phyloP scores from a whole-genome alignment of 2,113 vertebrate genomes.

The Platichthys flesus region DNA sequence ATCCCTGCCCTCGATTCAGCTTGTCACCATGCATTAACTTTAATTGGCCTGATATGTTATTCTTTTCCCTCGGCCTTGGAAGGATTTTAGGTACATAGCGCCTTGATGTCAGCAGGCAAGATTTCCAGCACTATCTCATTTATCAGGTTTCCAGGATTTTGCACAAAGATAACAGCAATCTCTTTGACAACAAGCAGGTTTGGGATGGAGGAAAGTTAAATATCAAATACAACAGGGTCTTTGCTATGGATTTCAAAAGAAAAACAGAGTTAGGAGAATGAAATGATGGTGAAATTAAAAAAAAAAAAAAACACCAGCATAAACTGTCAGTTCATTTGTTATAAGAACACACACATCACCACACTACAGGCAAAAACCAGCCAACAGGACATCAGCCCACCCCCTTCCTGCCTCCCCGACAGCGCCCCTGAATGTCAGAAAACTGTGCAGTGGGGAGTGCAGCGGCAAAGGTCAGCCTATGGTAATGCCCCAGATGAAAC shows the following conservation, averaged over 20 bases:
- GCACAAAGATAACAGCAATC: slow-evolving; percentile 66
- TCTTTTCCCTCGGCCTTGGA: slow-evolving; percentile 74
- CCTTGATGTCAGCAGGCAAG: slow-evolving; percentile 71
- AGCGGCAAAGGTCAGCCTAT: slow-evolving; percentile 81
- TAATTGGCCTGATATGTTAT: slow-evolving; percentile 83
- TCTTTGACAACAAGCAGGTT: slow-evolving; percentile 66
- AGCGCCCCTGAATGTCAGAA: slow-evolving; percentile 79
- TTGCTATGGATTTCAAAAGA: slow-evolving; percentile 27
- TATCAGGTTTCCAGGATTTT: slow-evolving; percentile 68
- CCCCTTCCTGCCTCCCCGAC: slow-evolving; percentile 59
- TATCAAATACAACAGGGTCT: slow-evolving; percentile 57
- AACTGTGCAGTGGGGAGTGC: slow-evolving; percentile 73
- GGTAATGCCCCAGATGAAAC: slow-evolving; percentile 78
- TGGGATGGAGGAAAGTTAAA: slow-evolving; percentile 47
- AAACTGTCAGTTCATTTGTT: slow-evolving; percentile 60
- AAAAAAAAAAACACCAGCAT: slow-evolving; percentile 13
- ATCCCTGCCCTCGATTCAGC: slow-evolving; percentile 79
- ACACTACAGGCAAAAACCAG: slow-evolving; percentile 55
- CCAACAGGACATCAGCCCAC: slow-evolving; percentile 52
- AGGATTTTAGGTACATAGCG: slow-evolving; percentile 73
- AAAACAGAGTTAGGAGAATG: slow-evolving; percentile 38
- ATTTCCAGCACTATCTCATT: slow-evolving; percentile 66
- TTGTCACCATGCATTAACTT: slow-evolving; percentile 81
- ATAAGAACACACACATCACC: slow-evolving; percentile 52
- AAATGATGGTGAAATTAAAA: slow-evolving; percentile 27